A percentile compares a stretch with the other conserved stretches of the same genome.
Conservation (phyloP, 2,888 invertebrate genomes). For the Leucophenga montana region DNA sequence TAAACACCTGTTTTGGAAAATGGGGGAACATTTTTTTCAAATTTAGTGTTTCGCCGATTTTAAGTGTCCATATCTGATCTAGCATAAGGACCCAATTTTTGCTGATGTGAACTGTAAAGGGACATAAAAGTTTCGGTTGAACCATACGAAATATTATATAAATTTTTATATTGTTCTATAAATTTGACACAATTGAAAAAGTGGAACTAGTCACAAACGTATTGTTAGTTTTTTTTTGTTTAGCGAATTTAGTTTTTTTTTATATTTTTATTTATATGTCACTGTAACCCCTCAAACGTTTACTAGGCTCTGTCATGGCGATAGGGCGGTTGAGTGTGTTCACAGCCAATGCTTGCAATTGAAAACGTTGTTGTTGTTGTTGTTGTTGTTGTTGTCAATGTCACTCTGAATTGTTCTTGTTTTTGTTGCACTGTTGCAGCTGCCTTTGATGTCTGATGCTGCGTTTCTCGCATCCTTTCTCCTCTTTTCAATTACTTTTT, state of each 20-base stretch:
- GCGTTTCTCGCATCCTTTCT: slow-evolving; percentile 38
- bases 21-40: too few species aligned
- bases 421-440: slow-evolving; percentile 22
- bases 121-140: too few species aligned
- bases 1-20: too few species aligned
- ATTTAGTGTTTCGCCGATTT: too few species aligned
- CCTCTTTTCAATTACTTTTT: slow-evolving; percentile 45
- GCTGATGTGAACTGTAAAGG: too few species aligned
- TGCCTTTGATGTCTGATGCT: slow-evolving; percentile 45
- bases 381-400: slow-evolving; percentile 28
- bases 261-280: background rate
- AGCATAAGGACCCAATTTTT: too few species aligned
- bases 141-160: too few species aligned
- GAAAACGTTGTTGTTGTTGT: slow-evolving; percentile 25
- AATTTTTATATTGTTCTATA: background rate
- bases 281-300: background rate
- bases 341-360: slow-evolving; percentile 17
- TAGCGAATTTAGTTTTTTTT: background rate
- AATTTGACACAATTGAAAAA: slow-evolving; percentile 17
- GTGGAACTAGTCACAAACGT: background rate
- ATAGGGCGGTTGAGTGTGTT: background rate
- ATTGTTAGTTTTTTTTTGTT: background rate
- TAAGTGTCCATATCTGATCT: too few species aligned
- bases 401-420: background rate
- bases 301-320: background rate